Base-by-base conservation (phyloP, 2,888 invertebrate genomes). In the Crioceris asparagi region DNA sequence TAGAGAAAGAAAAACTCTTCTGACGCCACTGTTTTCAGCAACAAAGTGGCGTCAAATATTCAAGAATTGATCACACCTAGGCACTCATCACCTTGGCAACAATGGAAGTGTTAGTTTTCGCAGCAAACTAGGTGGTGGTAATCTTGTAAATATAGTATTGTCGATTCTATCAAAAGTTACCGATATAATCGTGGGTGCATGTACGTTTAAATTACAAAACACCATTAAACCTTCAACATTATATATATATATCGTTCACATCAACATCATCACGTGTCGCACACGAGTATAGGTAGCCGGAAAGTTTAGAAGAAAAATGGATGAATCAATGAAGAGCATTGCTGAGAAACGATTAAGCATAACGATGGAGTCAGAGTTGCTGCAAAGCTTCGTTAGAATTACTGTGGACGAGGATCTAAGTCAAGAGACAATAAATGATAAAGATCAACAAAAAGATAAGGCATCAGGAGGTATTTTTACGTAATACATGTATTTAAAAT, bases 361-460 rank as follows among this genome's bases (percentile, higher is more conserved):
- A 33, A 77, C 36, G 70, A 75, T 18, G 74, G 76, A 30, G 72
- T 79, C 54, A 76, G 85, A 86, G 57, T 73, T 85, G 50, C 60
- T 87, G 12, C 83, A 84, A 65, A 84, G 84, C 58, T 87, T 83
- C 58, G 79, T 83, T 11, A 70, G 84, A 34, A 74, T 82, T 12
- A 82, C 76, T 17, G 64, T 73, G 5, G 74, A 71, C 2, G 71
- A 72, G 17, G 70, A 71, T 4, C n/a, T n/a, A n/a, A n/a, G n/a
- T n/a, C 74, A 46, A 29, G 38, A 35, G 15, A 44, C 46, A 35
- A 49, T 48, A 40, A 34, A 41, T 35, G 40, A 47, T 29, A 36
- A 27, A 17, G 38, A 33, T 12, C 31, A 31, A 35, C 27, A 14
- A 32, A 26, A 21, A 25, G 18, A 33, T 23, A 21, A 40, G 25